Base-by-base conservation (phyloP, 2,888 invertebrate species). In the Tenthredo scrophulariae region DNA sequence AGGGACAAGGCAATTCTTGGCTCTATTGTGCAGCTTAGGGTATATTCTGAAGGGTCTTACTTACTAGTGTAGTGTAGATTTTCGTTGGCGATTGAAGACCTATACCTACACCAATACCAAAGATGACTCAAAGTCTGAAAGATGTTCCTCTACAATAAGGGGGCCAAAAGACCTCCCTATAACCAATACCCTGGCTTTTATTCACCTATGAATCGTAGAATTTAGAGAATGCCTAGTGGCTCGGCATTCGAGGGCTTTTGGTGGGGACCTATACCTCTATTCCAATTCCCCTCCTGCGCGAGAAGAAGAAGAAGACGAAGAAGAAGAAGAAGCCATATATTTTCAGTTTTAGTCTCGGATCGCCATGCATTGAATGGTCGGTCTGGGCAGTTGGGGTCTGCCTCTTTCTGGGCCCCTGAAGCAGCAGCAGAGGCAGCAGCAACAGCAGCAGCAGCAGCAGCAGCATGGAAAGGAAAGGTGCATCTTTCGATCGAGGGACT, bases 331-430 rank as follows among this genome's bases (percentile, higher is more conserved):
- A 83, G 83, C 83, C 67, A 83, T 83, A 67, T 83, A 83, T 83
- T 83, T 83, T 83, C 67, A 70, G 83, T 83, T 83, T 83, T 83
- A 67, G 83, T 67, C 83, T 83, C 46, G 67, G 83, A 83, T 43
- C 62, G 62, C 62, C 26, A 62, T 40, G 46, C 43, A 83, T 70
- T 70, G 46, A 83, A 80, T 80, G 40, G 80, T 40, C 58, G 75
- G 79, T 62, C 58, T 33, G 37, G 62, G 40, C 26, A 50, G 50
- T 50, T 22, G 77, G 29, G 50, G 54, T 46, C 77, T 77, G 77
- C 77, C 77, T 77, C 50, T 46, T 62, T 62, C 40, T 40, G 37
- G 58, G 80, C 80, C 80, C 62, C 80, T 54, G 46, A 50, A 40
- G 40, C 67, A 18, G 67, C 9, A 43, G 74, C 43, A 40, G 40